A percentile compares a stretch with the other conserved stretches of the same genome.
Evolutionary conservation across 2,888 invertebrate species (phyloP).

Genomic region (Mystacides longicornis): DNA sequence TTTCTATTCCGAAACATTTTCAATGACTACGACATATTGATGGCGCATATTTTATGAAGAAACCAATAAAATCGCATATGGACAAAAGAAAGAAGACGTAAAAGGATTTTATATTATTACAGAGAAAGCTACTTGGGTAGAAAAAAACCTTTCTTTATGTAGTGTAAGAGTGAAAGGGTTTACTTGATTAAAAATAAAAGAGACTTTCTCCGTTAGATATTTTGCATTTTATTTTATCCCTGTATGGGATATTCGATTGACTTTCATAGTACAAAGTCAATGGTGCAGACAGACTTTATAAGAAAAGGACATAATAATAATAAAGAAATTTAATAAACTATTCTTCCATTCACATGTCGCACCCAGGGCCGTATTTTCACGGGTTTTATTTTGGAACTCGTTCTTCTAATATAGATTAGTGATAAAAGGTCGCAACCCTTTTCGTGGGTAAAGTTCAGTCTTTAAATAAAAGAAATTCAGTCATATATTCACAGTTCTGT

Average conservation of each 20-base stretch:
- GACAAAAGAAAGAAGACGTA: not conserved
- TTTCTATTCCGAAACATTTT: no score
- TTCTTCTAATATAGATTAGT: no score
- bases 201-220: not conserved
- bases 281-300: not conserved
- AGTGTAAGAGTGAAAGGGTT: not conserved
- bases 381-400: no score
- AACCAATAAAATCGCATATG: not conserved
- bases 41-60: not conserved
- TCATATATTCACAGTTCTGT: no score
- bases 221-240: constrained; percentile 1
- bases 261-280: not conserved
- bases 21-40: not conserved
- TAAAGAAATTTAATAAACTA: no score
- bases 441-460: no score
- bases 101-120: constrained; percentile 7
- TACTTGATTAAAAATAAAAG: not conserved
- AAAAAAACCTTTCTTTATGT: not conserved
- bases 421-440: no score
- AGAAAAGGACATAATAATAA: no score
- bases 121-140: constrained; percentile 3
- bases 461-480: no score
- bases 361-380: no score
- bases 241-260: not conserved
- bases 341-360: no score